phyloP scores from a whole-genome alignment of 2,797 vertebrate species.

The Sarcophilus harrisii region DNA sequence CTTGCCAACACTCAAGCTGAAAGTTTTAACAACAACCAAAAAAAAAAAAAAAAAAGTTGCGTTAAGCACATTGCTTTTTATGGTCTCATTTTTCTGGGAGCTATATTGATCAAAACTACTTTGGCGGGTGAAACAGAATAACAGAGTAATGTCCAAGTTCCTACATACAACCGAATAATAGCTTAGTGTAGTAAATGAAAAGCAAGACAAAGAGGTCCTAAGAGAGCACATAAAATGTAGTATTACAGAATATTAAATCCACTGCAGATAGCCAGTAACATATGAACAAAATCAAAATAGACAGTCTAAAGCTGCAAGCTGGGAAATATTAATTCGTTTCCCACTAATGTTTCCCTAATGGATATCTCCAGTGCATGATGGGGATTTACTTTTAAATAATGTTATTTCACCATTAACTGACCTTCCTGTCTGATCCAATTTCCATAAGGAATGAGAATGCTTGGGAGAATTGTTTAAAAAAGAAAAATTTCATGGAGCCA shows the following conservation, averaged over 20 bases:
- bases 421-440: constrained; percentile 68
- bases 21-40: constrained; percentile 59
- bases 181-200: constrained; percentile 65
- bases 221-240: constrained; percentile 67
- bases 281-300: constrained; percentile 79
- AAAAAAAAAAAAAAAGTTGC: constrained; percentile 61
- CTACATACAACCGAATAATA: constrained; percentile 70
- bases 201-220: constrained; percentile 60
- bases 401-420: constrained; percentile 72
- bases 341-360: constrained; percentile 72
- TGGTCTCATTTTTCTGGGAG: constrained; percentile 51
- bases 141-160: constrained; percentile 54
- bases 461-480: constrained; percentile 56
- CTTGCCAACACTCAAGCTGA: constrained; percentile 56
- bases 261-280: constrained; percentile 62
- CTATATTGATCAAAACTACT: constrained; percentile 73
- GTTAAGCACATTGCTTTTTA: constrained; percentile 69
- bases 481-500: constrained; percentile 40
- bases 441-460: constrained; percentile 64
- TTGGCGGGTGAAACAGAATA: constrained; percentile 65
- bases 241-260: constrained; percentile 74
- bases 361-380: constrained; percentile 57
- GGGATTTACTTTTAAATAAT: constrained; percentile 78
- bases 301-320: constrained; percentile 63
- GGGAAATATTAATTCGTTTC: constrained; percentile 73